Evolutionary conservation across 2,113 vertebrate genomes (phyloP).

Genomic region (Ceyx cyanopectus): DNA sequence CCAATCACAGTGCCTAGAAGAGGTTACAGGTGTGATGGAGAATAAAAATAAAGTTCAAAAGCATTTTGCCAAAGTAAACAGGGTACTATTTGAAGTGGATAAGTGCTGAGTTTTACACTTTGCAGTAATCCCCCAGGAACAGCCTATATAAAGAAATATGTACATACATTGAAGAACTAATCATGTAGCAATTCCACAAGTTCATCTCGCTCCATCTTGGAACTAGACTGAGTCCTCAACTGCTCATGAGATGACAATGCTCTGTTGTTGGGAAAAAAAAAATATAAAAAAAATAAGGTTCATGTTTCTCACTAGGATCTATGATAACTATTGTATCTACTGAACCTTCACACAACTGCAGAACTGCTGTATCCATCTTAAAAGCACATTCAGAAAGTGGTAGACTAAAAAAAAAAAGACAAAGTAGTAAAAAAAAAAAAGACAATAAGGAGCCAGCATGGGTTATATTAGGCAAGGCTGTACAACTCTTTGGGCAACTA

Average conservation of each 20-base stretch:
- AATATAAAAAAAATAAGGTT: neutral
- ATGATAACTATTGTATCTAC: neutral
- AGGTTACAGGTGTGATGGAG: neutral
- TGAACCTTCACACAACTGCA: neutral
- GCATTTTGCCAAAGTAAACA: neutral
- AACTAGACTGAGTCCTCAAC: neutral
- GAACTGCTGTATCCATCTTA: neutral
- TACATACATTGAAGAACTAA: neutral
- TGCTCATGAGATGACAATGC: neutral
- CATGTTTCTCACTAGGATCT: neutral
- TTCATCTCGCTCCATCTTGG: neutral
- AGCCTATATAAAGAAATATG: neutral
- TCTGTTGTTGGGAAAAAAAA: neutral
- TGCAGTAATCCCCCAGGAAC: neutral
- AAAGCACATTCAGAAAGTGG: neutral
- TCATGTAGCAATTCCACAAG: neutral
- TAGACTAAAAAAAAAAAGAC: neutral
- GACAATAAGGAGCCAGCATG: neutral
- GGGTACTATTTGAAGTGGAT: neutral
- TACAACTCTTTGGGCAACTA: neutral
- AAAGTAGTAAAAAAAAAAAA: neutral
- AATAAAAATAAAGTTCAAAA: neutral
- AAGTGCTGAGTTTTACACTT: neutral
- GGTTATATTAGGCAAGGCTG: neutral
- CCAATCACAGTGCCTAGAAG: neutral